Evolutionary conservation across 2,888 invertebrate species (phyloP).

Genomic region (Brachylomia viminalis): DNA sequence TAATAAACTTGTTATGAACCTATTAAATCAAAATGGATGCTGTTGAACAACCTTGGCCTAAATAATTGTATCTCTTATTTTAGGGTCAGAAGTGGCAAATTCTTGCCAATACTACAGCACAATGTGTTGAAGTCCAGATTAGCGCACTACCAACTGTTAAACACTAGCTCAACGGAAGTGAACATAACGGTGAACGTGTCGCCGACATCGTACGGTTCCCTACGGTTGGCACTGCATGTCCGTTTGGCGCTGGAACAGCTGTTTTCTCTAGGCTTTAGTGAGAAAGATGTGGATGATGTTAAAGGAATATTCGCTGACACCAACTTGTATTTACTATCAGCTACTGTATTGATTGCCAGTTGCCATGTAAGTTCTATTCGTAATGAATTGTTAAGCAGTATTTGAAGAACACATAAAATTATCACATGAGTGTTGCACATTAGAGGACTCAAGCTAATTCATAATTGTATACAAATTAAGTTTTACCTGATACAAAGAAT

Average conservation of each 20-base stretch:
- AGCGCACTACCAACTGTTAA: conserved; percentile 93
- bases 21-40: not conserved
- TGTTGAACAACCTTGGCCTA: not conserved
- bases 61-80: conserved; percentile 17
- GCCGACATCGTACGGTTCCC: conserved; percentile 95
- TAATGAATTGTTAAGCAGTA: no score
- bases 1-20: not conserved
- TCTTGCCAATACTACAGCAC: conserved; percentile 95
- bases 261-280: conserved; percentile 95
- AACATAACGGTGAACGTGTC: conserved; percentile 93
- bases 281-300: conserved; percentile 98
- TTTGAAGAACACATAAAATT: no score
- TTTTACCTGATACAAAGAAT: not conserved
- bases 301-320: conserved; percentile 99
- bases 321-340: conserved; percentile 96
- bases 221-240: conserved; percentile 94
- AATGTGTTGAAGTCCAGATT: conserved; percentile 96
- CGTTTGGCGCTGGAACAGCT: conserved; percentile 93
- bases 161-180: conserved; percentile 90
- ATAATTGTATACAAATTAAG: not conserved
- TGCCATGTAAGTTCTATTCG: conserved; percentile 94
- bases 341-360: conserved; percentile 97
- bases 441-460: not conserved
- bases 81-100: conserved; percentile 92
- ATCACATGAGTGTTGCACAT: not conserved